A percentile compares a stretch with the other conserved stretches of the same genome.
Evolutionary conservation across 2,113 vertebrate genomes (phyloP).

Genomic region (Anser brachyrhynchus): DNA sequence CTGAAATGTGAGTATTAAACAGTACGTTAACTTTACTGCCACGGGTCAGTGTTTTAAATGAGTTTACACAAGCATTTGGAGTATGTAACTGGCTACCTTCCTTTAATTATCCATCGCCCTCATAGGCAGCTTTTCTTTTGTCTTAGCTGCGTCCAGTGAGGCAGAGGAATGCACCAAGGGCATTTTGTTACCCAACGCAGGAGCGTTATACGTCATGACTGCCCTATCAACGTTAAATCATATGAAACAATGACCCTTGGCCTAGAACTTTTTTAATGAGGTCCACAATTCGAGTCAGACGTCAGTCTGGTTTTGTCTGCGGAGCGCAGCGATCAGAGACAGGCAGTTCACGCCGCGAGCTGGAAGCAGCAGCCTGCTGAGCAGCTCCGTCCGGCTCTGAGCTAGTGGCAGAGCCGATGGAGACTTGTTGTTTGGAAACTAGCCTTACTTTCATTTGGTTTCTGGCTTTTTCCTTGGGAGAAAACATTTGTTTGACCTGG

Average conservation of each 20-base stretch:
- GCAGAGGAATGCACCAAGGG: not conserved
- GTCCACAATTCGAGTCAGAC: not conserved
- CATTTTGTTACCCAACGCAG: not conserved
- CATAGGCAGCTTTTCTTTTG: not conserved
- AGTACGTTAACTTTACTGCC: constrained; percentile 17
- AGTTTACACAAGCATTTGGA: constrained; percentile 24
- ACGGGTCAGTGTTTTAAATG: constrained; percentile 9
- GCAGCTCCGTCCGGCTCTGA: not conserved
- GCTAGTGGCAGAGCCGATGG: not conserved
- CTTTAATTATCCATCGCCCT: not conserved
- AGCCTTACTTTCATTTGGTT: not conserved
- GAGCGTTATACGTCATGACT: not conserved
- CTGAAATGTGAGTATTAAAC: constrained; percentile 36
- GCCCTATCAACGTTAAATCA: not conserved
- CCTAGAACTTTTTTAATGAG: not conserved
- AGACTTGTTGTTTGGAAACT: not conserved
- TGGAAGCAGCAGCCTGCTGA: not conserved
- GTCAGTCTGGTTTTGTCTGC: not conserved
- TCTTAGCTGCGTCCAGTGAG: not conserved
- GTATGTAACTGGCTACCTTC: not conserved
- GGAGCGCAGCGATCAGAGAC: rapidly evolving
- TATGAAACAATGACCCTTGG: not conserved
- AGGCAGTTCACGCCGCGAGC: not conserved
- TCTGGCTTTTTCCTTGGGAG: not conserved
- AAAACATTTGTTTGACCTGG: not conserved